Evolutionary conservation across 2,113 vertebrate genomes (phyloP).

Genomic region (Furnarius figulus): DNA sequence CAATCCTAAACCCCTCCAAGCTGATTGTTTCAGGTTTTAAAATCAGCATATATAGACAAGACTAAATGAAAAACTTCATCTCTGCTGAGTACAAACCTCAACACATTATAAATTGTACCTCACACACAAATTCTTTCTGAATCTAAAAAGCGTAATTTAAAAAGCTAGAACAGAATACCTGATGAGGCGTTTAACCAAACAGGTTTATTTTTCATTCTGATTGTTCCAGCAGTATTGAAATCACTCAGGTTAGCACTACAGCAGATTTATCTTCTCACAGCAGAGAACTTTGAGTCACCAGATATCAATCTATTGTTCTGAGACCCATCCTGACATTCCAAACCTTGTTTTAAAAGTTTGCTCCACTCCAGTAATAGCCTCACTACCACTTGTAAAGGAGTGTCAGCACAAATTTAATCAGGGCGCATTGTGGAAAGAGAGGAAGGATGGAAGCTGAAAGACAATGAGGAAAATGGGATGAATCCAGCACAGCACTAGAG

Average conservation of each 20-base stretch:
- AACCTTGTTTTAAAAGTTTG: not conserved
- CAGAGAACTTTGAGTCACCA: not conserved
- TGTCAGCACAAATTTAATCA: not conserved
- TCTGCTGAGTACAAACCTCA: not conserved
- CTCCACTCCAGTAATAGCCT: not conserved
- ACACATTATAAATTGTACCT: not conserved
- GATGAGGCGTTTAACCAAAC: not conserved
- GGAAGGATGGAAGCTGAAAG: not conserved
- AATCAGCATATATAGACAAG: not conserved
- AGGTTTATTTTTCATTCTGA: not conserved
- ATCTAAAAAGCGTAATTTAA: not conserved
- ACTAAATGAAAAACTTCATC: not conserved
- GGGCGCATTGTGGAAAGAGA: not conserved
- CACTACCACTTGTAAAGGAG: not conserved
- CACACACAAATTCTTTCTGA: not conserved
- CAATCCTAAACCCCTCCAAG: not conserved
- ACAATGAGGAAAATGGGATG: not conserved
- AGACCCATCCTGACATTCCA: not conserved
- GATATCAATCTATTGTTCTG: not conserved
- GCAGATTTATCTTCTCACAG: not conserved
- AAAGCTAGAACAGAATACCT: not conserved
- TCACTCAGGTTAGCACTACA: not conserved
- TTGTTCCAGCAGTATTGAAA: not conserved
- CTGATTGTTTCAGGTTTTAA: not conserved
- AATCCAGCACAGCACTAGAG: not conserved